Percentiles rank a stretch among this genome's conserved stretches.
Evolutionary conservation across 2,888 invertebrate genomes (phyloP).

Genomic region (Nineta flava): DNA sequence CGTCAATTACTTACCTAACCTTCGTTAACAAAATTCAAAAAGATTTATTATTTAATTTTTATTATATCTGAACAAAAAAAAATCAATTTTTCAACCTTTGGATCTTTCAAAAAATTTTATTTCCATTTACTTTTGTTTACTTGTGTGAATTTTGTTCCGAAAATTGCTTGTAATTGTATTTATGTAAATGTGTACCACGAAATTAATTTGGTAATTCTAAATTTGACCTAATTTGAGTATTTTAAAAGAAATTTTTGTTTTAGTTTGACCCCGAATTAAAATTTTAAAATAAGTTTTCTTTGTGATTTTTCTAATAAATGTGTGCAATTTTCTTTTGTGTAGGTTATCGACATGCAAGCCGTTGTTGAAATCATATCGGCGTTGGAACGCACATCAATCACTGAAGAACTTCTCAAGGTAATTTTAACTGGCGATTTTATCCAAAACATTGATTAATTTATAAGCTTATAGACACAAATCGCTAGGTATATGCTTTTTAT

Average conservation of each 20-base stretch:
- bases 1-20: conserved; percentile 10
- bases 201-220: background rate
- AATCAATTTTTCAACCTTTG: background rate
- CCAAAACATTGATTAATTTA: background rate
- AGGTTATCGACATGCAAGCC: conserved; percentile 91
- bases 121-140: background rate
- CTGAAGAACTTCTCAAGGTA: conserved; percentile 83
- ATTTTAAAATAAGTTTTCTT: no score
- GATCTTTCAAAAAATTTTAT: background rate
- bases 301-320: background rate
- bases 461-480: background rate
- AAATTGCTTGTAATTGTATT: background rate
- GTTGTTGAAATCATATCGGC: conserved; percentile 86
- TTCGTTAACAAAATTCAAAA: conserved; percentile 11
- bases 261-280: no score
- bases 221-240: background rate
- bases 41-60: background rate
- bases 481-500: background rate
- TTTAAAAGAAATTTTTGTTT: background rate
- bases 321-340: conserved; percentile 21
- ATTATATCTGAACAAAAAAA: background rate
- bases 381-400: conserved; percentile 81
- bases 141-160: background rate
- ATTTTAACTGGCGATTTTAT: conserved; percentile 15
- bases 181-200: background rate